A percentile compares a stretch with the other conserved stretches of the same genome.
Conservation (phyloP, 2,113 vertebrate species). For the Pachycephala philippinensis region DNA sequence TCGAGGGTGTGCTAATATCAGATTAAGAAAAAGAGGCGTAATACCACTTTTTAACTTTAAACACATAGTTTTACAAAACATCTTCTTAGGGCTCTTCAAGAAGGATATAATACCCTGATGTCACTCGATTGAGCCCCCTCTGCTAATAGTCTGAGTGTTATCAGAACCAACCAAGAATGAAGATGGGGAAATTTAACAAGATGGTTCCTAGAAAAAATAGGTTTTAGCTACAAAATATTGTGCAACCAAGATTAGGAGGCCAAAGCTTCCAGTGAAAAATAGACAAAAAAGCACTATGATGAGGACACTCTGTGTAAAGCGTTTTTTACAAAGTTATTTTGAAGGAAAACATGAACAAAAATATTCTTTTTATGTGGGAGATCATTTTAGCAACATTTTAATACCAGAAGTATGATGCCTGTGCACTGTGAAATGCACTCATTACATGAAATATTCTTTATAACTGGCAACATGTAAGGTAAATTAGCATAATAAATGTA, state of each 20-base stretch:
- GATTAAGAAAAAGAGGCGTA: not conserved
- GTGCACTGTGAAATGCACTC: not conserved
- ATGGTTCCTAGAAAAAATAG: not conserved
- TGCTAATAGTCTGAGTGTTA: not conserved
- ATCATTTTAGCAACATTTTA: not conserved
- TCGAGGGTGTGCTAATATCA: not conserved
- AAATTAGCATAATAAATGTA: not conserved
- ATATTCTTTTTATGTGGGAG: not conserved
- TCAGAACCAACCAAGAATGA: not conserved
- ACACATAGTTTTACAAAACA: not conserved
- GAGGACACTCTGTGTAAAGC: not conserved
- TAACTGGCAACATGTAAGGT: not conserved
- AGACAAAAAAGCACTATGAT: rapidly evolving
- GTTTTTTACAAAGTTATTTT: not conserved
- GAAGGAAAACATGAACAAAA: not conserved
- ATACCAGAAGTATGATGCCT: not conserved
- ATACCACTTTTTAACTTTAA: not conserved
- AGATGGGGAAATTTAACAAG: not conserved
- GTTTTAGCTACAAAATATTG: not conserved
- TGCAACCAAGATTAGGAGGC: not conserved
- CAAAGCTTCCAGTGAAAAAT: not conserved
- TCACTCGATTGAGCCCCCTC: not conserved
- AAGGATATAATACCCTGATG: not conserved
- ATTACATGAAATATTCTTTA: not conserved
- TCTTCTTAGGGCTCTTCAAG: not conserved